A percentile compares a stretch with the other conserved stretches of the same genome.
Conservation (phyloP, 2,888 invertebrate species). For the Venustoraphidia nigricollis region DNA sequence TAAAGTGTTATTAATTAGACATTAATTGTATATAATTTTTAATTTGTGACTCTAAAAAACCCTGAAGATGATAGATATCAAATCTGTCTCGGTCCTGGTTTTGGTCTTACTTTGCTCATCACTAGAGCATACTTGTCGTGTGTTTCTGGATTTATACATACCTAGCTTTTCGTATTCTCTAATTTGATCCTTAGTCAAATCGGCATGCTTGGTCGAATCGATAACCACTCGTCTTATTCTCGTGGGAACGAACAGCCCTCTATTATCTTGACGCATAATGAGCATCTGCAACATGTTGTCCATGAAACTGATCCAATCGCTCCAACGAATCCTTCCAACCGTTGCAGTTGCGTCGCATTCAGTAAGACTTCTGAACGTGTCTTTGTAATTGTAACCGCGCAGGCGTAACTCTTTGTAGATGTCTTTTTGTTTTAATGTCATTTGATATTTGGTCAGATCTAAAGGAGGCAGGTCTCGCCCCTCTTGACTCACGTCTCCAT, state of each 20-base stretch:
- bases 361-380: conserved; percentile 20
- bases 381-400: conserved; percentile 43
- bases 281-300: conserved; percentile 79
- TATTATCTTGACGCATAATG: conserved; percentile 50
- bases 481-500: conserved; percentile 38
- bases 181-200: conserved; percentile 6
- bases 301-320: conserved; percentile 79
- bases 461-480: conserved; percentile 28
- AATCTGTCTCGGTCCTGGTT: too few relatives aligned
- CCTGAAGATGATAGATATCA: too few relatives aligned
- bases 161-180: too few relatives aligned
- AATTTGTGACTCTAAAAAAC: too few relatives aligned
- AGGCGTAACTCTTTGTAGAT: conserved; percentile 55
- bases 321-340: conserved; percentile 17
- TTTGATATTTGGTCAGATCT: too few relatives aligned
- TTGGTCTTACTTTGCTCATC: too few relatives aligned
- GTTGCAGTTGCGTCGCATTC: conserved; percentile 18
- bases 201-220: conserved; percentile 25
- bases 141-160: too few relatives aligned
- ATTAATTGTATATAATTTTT: too few relatives aligned
- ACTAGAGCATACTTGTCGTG: too few relatives aligned
- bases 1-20: too few relatives aligned
- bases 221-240: conserved; percentile 37
- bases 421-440: conserved; percentile 34
- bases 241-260: conserved; percentile 58